Percentiles rank a stretch among this genome's conserved stretches.
Conservation (phyloP, 2,797 vertebrate genomes). For the Dermochelys coriacea region DNA sequence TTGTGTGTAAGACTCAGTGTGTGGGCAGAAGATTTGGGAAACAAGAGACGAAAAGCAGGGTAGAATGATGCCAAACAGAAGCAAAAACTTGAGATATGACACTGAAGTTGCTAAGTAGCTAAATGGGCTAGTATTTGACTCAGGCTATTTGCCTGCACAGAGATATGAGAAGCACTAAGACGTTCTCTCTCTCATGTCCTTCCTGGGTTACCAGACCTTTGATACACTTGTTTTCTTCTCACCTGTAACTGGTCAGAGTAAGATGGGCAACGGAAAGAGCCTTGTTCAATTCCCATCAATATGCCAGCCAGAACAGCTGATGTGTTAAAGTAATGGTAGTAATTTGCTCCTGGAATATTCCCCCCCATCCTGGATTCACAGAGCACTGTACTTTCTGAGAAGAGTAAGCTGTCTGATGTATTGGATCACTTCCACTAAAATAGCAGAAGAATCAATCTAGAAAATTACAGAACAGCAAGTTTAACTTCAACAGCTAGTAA, state of each 20-base stretch:
- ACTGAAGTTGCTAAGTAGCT: not conserved
- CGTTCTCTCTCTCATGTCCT: not conserved
- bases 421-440: constrained; percentile 32
- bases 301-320: not conserved
- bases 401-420: constrained; percentile 32
- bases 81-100: not conserved
- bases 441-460: constrained; percentile 51
- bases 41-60: not conserved
- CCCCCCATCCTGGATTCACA: not conserved
- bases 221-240: not conserved
- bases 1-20: not conserved
- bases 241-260: not conserved
- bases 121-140: not conserved
- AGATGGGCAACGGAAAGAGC: not conserved
- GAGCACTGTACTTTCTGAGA: not conserved
- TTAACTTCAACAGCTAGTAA: constrained; percentile 80
- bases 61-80: not conserved
- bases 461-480: constrained; percentile 70
- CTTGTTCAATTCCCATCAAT: no score
- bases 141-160: not conserved
- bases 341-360: not conserved
- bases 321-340: not conserved
- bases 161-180: not conserved
- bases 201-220: constrained; percentile 23
- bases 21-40: not conserved